Base-by-base conservation (phyloP, 2,888 invertebrate genomes). In the Prenolepis imparis region DNA sequence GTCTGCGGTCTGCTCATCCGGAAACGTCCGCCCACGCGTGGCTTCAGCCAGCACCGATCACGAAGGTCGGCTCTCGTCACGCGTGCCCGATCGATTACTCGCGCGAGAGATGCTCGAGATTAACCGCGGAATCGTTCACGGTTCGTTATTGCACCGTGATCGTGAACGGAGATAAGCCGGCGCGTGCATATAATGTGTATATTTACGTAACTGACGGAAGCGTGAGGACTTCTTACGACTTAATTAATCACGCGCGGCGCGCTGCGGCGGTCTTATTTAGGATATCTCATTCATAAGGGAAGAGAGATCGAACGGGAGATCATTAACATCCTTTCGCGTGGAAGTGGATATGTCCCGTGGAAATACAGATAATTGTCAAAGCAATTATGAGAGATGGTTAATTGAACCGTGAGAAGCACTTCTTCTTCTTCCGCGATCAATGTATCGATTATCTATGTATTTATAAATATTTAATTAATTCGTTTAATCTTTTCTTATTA, bases 21-120 rank as follows among this genome's bases (percentile, higher is more conserved):
- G 66, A 57, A 74, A 81, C 8, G 48, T 52, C 28, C 28, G 12
- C 48, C 52, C 39, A 36, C 77, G 61, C 72, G 36, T n/a, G 28
- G 28, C 36, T 44, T 32, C 28, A 24, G 3, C 3, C 28, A n/a
- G n/a, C 73, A 68, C 15, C 77, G 28, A 57, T 41, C n/a, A 9
- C 18, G 3, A 28, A 21, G 80, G 75, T 75, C 48, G 24, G 11
- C 6, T 73, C 18, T 59, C 55, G 57, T 78, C 44, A 61, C 75
- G 75, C 80, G 44, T 80, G 44, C 59, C 59, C 44, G 18, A 52
- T 52, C 41, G 59, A 80, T 44, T 52, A 52, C 21, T 6, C 24
- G 24, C 63, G 24, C 48, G 18, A 4, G 12, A 55, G 55, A 67
- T 67, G 24, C 3, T 55, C 28, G 39, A 77, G 77, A 77, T 67